Evolutionary conservation across 2,797 vertebrate species (phyloP), one percentile per base, ranked within the genome.

Genomic region (Trachurus trachurus): DNA sequence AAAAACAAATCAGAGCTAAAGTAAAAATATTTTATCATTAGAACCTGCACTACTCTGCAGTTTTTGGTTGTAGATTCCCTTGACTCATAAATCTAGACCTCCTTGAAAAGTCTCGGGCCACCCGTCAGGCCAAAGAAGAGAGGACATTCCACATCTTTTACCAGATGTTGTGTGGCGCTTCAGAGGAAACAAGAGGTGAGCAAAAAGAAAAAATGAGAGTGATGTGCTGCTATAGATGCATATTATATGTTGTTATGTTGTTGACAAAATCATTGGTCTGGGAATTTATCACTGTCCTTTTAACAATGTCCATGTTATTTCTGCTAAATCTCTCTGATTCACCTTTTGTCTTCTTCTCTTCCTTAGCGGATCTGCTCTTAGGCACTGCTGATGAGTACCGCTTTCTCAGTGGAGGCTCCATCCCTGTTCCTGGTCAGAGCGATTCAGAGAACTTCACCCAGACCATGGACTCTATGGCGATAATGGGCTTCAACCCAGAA

Each of bases 131-230:
- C 84, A 97, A 97, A 88, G 97, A 98, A 3, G 97, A 98, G 83
- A 94, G 97, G 78, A 97, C 97, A 29, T 98, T 98, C 90, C 97
- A 98, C 83, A 93, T 98, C 76, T 98, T 98, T 86, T 98, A 98
- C 83, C 97, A 98, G 93, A 77, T 98, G 78, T 85, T 98, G 61
- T 95, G 94, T 72, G 97, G 97, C 5, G 95, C 96, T 0, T 93
- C 96, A 6, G 95, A 96, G 31, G 89, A 94, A 86, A 94, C 92
- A 26, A 95, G 91, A 93, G 93, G 97, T 98, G 60, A 91, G 90
- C 59, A 42, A 44, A 59, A 42, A 4, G 7, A 54, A 42, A 4
- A 9, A 54, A 6, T 12, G 26, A 52, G 22, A 61, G 31, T 54
- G n/a, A 64, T 37, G 67, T 52, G 22, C 26, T 54, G 45, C 7